Conservation (phyloP, 1,140 invertebrate species). For the Muscidifurax raptorellus region DNA sequence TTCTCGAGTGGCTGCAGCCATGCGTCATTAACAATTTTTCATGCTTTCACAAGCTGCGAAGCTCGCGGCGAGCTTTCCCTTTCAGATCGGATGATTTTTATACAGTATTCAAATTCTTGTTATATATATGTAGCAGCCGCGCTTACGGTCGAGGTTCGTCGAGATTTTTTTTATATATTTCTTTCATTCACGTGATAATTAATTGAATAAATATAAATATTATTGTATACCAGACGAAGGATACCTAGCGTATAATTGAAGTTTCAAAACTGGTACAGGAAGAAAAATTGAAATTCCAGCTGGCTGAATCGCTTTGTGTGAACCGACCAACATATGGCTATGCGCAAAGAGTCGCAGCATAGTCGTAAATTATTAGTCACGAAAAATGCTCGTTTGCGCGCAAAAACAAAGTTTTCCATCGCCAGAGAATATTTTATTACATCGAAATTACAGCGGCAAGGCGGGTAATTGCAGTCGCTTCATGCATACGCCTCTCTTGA, state of each 20-base stretch:
- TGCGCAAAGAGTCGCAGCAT: too few species aligned
- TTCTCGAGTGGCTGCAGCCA: slow-evolving; percentile 13
- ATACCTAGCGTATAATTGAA: too few species aligned
- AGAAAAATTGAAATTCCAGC: too few species aligned
- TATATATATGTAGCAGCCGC: too few species aligned
- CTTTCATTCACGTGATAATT: too few species aligned
- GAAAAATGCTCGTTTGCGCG: not conserved
- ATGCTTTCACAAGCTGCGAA: slow-evolving; percentile 6
- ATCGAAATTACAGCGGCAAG: not conserved
- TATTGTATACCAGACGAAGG: too few species aligned
- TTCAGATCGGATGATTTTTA: slow-evolving; percentile 8
- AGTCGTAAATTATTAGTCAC: not conserved
- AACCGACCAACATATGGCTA: too few species aligned
- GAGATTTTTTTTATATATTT: too few species aligned
- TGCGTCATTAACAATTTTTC: slow-evolving; percentile 44
- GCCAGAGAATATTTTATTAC: slow-evolving; percentile 33
- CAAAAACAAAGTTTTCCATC: not conserved
- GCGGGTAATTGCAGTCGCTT: not conserved
- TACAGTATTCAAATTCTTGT: not conserved
- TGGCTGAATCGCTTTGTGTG: too few species aligned
- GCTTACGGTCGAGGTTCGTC: too few species aligned
- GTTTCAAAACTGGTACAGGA: too few species aligned
- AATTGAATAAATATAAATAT: too few species aligned
- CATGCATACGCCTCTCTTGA: not conserved
- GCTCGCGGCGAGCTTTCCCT: slow-evolving; percentile 1